These are phyloP conservation scores for Leptarthrus brevirostris DNA, from an alignment of 2,888 invertebrate species.

Conservation along the genomic window DNA sequence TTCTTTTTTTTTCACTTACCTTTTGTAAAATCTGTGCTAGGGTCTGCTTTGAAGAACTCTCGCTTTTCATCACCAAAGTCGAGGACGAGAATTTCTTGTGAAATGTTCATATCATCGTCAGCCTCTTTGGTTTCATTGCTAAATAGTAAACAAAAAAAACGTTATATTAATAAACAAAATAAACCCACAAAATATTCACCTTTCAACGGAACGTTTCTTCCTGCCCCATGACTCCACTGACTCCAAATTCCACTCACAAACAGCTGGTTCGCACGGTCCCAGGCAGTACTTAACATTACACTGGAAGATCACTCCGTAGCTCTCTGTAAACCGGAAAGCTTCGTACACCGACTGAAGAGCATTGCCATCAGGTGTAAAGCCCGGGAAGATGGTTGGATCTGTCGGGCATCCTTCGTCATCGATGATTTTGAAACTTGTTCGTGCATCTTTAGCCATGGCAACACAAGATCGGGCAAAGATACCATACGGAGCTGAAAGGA, in stretches of 20 bases:
- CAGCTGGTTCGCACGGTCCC: conserved; percentile 92
- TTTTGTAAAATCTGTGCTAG: conserved; percentile 79
- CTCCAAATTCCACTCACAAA: conserved; percentile 91
- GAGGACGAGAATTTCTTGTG: conserved; percentile 91
- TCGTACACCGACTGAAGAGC: conserved; percentile 92
- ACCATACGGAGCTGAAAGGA: conserved; percentile 86
- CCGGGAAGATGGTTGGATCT: conserved; percentile 93
- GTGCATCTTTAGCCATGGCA: conserved; percentile 96
- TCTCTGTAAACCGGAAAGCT: conserved; percentile 95
- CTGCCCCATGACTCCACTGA: conserved; percentile 92
- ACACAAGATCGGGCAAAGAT: conserved; percentile 96
- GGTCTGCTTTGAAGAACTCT: conserved; percentile 82
- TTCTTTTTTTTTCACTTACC: too few relatives aligned
- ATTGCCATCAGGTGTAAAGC: conserved; percentile 90
- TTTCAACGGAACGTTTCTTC: conserved; percentile 77
- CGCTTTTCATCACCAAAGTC: conserved; percentile 93
- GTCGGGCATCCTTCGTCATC: conserved; percentile 95
- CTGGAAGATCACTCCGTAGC: conserved; percentile 96
- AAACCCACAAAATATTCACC: conserved; percentile 59
- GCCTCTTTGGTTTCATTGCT: conserved; percentile 72
- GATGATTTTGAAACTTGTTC: conserved; percentile 95
- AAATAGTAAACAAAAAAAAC: conserved; percentile 54
- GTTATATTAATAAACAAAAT: neutral
- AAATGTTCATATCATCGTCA: conserved; percentile 84
- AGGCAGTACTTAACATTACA: conserved; percentile 97